Evolutionary conservation across 2,888 invertebrate genomes (phyloP), one percentile per base, ranked within the genome.

Genomic region (Meghimatium bilineatum): DNA sequence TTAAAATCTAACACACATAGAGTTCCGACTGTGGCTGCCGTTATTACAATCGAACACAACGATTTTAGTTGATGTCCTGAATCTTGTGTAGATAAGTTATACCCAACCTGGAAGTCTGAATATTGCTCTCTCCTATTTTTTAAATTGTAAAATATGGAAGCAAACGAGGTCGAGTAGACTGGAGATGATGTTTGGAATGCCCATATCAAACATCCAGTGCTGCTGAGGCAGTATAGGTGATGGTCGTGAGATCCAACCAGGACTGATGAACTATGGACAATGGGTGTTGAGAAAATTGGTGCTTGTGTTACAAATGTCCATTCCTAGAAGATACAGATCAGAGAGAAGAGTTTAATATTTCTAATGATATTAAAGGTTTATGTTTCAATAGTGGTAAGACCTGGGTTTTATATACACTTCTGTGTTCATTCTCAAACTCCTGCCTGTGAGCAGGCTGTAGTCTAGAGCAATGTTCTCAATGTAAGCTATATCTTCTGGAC

Each of bases 251-350:
- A 93, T n/a, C 93, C 93, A 88, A 93, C 87, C 10, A 91, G 10
- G 52, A 6, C 84, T 17, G 49, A 29, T 6, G n/a, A 72, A 36
- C 74, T 81, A n/a, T 34, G 69, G 5, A 88, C 32, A 49, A 88
- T 83, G 38, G 96, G 93, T 20, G 96, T 96, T 2, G 97, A 96
- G 94, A 96, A 97, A 88, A 97, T 95, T 88, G 96, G 95, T 20
- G 96, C 96, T 84, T 94, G 94, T 23, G 95, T 95, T 82, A 94
- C 93, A 89, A 95, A 95, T 52, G 92, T 94, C 95, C 96, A 96
- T 71, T 95, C 92, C 96, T 96, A 94, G 82, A 94, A 94, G 2
- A 66, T 3, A 56, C 3, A 56, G 20, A 23, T n/a, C 56, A 56
- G 17, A 17, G 56, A n/a, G n/a, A n/a, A n/a, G n/a, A n/a, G n/a